Percentiles rank a stretch among this genome's conserved stretches.
Evolutionary conservation across 2,797 vertebrate species (phyloP).

Genomic region (Cryptoprocta ferox): DNA sequence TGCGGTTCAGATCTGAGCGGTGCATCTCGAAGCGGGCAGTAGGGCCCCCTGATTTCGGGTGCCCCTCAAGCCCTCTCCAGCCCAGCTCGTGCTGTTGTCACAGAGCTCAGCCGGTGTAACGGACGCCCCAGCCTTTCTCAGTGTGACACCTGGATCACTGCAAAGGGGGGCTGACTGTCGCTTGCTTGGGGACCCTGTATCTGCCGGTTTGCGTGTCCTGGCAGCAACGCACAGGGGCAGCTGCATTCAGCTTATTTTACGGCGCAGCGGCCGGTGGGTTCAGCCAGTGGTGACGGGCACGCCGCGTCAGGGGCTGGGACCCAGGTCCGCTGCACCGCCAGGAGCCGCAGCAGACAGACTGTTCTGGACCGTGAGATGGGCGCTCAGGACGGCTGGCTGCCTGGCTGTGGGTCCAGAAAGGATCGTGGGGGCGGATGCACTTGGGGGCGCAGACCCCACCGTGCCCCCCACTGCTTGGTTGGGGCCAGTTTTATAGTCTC

Average conservation of each 20-base stretch:
- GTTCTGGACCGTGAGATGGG: background rate
- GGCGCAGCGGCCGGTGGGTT: rapidly evolving
- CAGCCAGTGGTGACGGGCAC: rapidly evolving
- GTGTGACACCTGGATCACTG: background rate
- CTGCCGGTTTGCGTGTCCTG: background rate
- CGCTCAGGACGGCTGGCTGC: background rate
- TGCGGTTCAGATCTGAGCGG: background rate
- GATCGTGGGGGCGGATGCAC: background rate
- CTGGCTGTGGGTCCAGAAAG: background rate
- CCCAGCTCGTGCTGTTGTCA: background rate
- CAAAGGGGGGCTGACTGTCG: too few species aligned
- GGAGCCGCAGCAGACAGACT: background rate
- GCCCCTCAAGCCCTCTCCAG: background rate
- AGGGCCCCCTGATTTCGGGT: too few species aligned
- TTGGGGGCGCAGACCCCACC: background rate
- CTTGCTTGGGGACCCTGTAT: background rate
- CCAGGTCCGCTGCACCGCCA: background rate
- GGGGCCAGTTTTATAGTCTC: background rate
- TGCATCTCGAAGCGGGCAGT: rapidly evolving
- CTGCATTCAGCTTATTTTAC: background rate
- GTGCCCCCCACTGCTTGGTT: background rate
- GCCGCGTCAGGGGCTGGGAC: background rate
- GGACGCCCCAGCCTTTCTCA: background rate
- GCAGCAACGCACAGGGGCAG: background rate
- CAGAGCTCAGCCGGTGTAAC: background rate